phyloP scores from a whole-genome alignment of 2,797 vertebrate genomes.

The Zenarchopterus dispar region DNA sequence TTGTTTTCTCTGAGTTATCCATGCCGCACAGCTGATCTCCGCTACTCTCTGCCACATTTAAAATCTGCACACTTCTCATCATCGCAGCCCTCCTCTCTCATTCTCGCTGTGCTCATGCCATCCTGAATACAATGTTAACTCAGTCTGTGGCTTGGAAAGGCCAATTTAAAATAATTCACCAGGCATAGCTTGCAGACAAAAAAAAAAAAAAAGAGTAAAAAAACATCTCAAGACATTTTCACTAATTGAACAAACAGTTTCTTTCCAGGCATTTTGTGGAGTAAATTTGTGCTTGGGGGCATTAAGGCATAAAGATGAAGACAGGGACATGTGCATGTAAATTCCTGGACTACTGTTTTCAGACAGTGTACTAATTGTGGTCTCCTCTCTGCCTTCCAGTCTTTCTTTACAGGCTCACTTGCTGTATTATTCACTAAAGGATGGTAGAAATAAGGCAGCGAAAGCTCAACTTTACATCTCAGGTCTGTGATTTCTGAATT shows the following conservation, averaged over 20 bases:
- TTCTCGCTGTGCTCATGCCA: slow-evolving; percentile 33
- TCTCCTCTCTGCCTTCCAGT: slow-evolving; percentile 35
- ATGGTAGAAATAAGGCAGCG: slow-evolving; percentile 8
- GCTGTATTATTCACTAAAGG: slow-evolving; percentile 19
- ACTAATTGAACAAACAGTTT: slow-evolving; percentile 54
- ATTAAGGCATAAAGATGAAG: slow-evolving; percentile 39
- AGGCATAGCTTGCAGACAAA: slow-evolving; percentile 13
- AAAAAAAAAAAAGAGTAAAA: slow-evolving; percentile 13
- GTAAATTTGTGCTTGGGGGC: slow-evolving; percentile 38
- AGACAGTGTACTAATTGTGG: slow-evolving; percentile 18
- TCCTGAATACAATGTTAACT: slow-evolving; percentile 44
- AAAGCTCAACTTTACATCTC: slow-evolving; percentile 26
- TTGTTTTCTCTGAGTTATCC: slow-evolving; percentile 49
- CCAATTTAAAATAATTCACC: slow-evolving; percentile 47
- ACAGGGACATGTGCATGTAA: slow-evolving; percentile 36
- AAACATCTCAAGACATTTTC: slow-evolving; percentile 53
- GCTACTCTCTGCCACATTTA: slow-evolving; percentile 43
- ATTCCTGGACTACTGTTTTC: slow-evolving; percentile 48
- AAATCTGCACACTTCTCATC: slow-evolving; percentile 57
- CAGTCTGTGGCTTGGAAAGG: slow-evolving; percentile 40
- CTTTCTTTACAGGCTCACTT: slow-evolving; percentile 56
- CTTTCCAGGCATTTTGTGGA: slow-evolving; percentile 46
- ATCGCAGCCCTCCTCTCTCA: slow-evolving; percentile 34
- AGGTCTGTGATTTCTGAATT: slow-evolving; percentile 8
- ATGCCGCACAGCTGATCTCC: slow-evolving; percentile 54